A percentile compares a stretch with the other conserved stretches of the same genome.
phyloP scores from a whole-genome alignment of 2,113 vertebrate genomes.

The Phodopus roborovskii region DNA sequence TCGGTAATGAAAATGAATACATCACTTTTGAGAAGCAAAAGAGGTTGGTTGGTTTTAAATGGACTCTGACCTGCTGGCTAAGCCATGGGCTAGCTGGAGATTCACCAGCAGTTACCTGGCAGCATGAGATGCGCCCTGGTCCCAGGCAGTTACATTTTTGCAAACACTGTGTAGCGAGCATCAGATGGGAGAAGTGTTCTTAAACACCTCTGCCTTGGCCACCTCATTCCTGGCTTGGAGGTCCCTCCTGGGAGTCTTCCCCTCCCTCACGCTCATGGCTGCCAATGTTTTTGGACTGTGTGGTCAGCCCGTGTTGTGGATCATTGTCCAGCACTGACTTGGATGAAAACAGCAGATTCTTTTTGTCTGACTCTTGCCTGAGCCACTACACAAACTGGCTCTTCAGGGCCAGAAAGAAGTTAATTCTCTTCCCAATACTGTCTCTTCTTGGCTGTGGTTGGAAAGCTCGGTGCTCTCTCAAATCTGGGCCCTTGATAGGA shows the following conservation, averaged over 20 bases:
- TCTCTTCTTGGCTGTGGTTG: constrained; percentile 59
- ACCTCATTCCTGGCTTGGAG: constrained; percentile 21
- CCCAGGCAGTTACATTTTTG: constrained; percentile 67
- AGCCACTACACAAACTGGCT: constrained; percentile 11
- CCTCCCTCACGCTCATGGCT: not conserved
- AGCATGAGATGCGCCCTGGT: not conserved
- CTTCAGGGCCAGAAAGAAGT: constrained; percentile 44
- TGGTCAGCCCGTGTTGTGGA: constrained; percentile 62
- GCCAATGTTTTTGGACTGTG: constrained; percentile 64
- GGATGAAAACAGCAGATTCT: constrained; percentile 62
- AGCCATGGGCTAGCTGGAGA: not conserved
- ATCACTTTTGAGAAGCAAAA: constrained; percentile 49
- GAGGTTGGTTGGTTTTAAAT: constrained; percentile 6
- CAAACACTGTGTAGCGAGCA: constrained; percentile 10
- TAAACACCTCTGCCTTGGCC: not conserved
- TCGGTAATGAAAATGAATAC: constrained; percentile 68
- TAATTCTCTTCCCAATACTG: constrained; percentile 58
- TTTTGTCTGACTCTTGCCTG: constrained; percentile 38
- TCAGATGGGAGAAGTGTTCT: not conserved
- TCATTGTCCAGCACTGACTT: constrained; percentile 67
- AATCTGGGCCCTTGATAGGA: constrained; percentile 69
- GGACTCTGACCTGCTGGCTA: not conserved
- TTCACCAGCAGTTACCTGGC: constrained; percentile 46
- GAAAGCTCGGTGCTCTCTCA: constrained; percentile 66
- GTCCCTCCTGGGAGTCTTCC: not conserved